Base-by-base conservation (phyloP, 2,888 invertebrate species). In the Xestia ashworthii region DNA sequence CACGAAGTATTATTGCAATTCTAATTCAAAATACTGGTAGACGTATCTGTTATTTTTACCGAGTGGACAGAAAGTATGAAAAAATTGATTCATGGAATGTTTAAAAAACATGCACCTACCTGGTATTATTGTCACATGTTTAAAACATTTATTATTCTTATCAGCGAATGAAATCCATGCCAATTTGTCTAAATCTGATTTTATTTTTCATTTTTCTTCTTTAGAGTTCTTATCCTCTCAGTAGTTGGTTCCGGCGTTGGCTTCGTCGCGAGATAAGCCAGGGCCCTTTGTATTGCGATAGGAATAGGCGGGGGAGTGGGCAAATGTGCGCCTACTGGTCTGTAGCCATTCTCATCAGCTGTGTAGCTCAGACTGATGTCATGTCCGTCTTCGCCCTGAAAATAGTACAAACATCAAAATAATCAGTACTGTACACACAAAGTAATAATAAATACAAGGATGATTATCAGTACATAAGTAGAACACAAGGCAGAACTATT, bases 261-360 rank as follows among this genome's bases (percentile, higher is more conserved):
- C 78, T 95, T 96, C 6, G 97, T 97, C 9, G 97, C 97, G 41
- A 97, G 91, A 80, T 97, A 97, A 58, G 93, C 93, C 11, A 97
- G 91, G 0, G 97, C 96, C 38, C 96, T 96, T 25, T 96, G 94
- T 50, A 97, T 97, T 0, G 95, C 97, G 6, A 95, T 96, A 12
- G 97, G 97, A 25, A 97, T 95, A 9, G 97, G 97, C 0, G 96
- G 96, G 1, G 96, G 94, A 0, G 96, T 96, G 0, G 96, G 96
- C n/a, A 97, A 89, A 86, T 97, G 97, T 9, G 92, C 95, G 1
- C 96, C 97, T 2, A 94, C 88, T 3, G 97, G 95, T n/a, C 95
- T 93, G 87, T 96, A 97, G 1, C 96, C 97, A 66, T 95, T 95
- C 85, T 97, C 97, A 82, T 97, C 97, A 25, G 97, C 97, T 58